These are phyloP conservation scores for Diarsia dahlii DNA, from an alignment of 2,888 invertebrate genomes.

Conservation along the genomic window DNA sequence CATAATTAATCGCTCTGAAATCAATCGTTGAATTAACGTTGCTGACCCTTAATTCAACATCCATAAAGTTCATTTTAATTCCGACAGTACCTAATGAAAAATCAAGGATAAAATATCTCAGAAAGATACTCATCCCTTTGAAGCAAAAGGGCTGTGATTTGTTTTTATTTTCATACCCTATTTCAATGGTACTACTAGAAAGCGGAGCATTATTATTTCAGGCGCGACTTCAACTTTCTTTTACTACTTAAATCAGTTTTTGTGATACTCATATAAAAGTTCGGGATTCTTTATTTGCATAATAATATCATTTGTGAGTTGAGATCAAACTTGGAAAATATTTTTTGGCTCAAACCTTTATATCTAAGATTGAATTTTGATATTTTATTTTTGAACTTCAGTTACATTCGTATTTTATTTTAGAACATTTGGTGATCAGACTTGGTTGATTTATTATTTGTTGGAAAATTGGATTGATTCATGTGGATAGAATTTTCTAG, in stretches of 20 bases:
- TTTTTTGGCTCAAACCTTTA: conserved; percentile 35
- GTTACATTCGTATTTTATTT: conserved; percentile 13
- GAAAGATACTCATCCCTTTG: not conserved
- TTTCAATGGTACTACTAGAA: conserved; percentile 9
- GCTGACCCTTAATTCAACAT: not conserved
- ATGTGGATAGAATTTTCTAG: not conserved
- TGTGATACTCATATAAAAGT: conserved; percentile 53
- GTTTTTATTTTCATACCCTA: conserved; percentile 8
- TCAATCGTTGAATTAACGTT: not conserved
- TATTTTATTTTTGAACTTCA: conserved; percentile 37
- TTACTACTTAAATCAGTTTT: conserved; percentile 59
- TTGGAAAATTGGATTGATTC: not conserved
- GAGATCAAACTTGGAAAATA: conserved; percentile 44
- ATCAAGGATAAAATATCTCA: not conserved
- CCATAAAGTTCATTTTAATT: not conserved
- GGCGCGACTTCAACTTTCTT: conserved; percentile 46
- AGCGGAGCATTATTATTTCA: conserved; percentile 39
- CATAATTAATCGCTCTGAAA: not conserved
- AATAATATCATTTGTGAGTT: conserved; percentile 64
- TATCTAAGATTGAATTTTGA: conserved; percentile 52
- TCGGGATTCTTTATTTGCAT: conserved; percentile 61
- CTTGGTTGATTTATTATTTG: conserved; percentile 5
- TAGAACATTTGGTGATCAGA: conserved; percentile 9
- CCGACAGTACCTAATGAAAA: not conserved
- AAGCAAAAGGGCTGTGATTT: not conserved